Conservation (phyloP, 2,113 vertebrate genomes). For the Heterotilapia buettikoferi region DNA sequence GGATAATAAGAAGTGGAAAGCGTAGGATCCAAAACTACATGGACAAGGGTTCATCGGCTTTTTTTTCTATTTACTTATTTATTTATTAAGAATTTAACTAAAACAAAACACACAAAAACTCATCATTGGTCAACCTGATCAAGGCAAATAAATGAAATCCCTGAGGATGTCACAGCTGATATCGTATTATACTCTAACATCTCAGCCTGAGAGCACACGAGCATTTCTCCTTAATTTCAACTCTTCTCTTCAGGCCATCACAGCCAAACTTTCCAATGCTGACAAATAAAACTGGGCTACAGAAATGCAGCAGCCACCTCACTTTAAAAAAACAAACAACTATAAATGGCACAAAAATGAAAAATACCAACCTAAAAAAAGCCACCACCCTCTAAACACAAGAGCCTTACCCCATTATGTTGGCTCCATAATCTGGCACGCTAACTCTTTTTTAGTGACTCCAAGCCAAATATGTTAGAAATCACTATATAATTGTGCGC, state of each 20-base stretch:
- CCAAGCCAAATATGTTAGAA: not conserved
- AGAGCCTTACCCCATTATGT: not conserved
- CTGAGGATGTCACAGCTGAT: not conserved
- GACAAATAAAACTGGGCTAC: not conserved
- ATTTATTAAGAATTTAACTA: not conserved
- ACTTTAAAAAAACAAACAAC: not conserved
- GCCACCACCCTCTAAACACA: not conserved
- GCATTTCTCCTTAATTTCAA: not conserved
- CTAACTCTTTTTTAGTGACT: not conserved
- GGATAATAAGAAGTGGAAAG: not conserved
- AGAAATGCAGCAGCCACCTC: not conserved
- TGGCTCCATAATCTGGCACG: not conserved
- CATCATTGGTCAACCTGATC: not conserved
- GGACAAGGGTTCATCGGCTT: not conserved
- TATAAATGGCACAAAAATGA: not conserved
- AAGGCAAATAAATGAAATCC: not conserved
- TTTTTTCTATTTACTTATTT: not conserved
- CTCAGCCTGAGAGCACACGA: not conserved
- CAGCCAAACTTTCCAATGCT: not conserved
- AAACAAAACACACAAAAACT: not conserved
- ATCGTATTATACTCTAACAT: fast-evolving
- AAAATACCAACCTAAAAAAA: not conserved
- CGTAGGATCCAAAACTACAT: not conserved
- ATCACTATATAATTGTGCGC: not conserved
- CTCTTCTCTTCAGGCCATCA: not conserved